Conservation (phyloP, 2,888 invertebrate species). For the Pterobdella sp. region DNA sequence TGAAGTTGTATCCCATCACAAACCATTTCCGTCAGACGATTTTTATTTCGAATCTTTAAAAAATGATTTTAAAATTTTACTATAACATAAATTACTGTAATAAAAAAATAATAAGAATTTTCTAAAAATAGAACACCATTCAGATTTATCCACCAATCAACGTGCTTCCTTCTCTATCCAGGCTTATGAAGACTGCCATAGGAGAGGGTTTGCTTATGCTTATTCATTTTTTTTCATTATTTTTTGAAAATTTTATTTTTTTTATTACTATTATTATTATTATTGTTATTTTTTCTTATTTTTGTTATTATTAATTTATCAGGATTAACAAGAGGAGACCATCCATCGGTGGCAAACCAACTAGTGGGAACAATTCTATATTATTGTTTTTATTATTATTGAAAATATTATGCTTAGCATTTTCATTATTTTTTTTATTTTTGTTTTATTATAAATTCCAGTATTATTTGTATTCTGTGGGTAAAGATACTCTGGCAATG, state of each 20-base stretch:
- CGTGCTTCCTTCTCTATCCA: conserved; percentile 96
- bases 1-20: too few relatives aligned
- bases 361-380: neutral
- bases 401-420: neutral
- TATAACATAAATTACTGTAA: too few relatives aligned
- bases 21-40: too few relatives aligned
- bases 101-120: too few relatives aligned
- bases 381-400: neutral
- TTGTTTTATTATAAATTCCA: conserved; percentile 46
- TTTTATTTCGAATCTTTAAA: too few relatives aligned
- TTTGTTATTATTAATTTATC: neutral
- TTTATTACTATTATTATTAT: neutral
- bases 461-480: conserved; percentile 99
- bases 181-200: conserved; percentile 99
- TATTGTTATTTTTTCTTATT: neutral
- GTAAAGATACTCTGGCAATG: conserved; percentile 99
- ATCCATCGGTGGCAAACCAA: neutral
- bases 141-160: conserved; percentile 95
- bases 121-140: neutral
- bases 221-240: neutral
- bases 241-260: neutral
- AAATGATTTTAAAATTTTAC: too few relatives aligned
- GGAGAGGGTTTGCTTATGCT: conserved; percentile 62
- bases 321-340: neutral
- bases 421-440: neutral